Conservation (phyloP, 2,888 invertebrate genomes). For the Macrophya annulata region DNA sequence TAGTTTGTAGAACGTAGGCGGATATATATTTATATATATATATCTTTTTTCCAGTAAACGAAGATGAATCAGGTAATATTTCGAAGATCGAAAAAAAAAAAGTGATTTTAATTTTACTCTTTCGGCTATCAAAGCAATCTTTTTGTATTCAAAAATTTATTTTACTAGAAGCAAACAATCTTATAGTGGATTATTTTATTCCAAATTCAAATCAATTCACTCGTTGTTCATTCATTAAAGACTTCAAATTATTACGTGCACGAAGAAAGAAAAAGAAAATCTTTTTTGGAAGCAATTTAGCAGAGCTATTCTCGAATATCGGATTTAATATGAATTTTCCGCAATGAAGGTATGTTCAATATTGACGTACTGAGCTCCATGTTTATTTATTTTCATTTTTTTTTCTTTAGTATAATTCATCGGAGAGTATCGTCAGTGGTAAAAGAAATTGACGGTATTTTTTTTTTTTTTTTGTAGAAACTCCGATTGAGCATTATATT, state of each 20-base stretch:
- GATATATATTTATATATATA: not conserved
- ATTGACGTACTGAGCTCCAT: not conserved
- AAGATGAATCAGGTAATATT: slow-evolving; percentile 5
- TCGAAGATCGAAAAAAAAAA: not conserved
- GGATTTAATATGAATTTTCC: not conserved
- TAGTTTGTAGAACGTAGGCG: slow-evolving; percentile 26
- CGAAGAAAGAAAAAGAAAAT: not conserved
- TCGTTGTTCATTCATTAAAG: not conserved
- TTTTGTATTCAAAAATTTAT: not conserved
- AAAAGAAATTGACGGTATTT: not conserved
- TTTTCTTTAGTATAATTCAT: not conserved
- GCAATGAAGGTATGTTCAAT: not conserved
- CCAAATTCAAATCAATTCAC: not conserved
- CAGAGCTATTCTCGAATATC: not conserved
- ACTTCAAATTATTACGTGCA: not conserved
- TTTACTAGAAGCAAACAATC: not conserved
- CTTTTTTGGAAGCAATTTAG: not conserved
- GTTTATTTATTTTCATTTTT: not conserved
- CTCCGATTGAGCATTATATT: not conserved
- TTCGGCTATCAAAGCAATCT: not conserved
- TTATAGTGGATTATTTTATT: not conserved
- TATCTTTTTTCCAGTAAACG: not conserved
- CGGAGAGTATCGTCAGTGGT: not conserved
- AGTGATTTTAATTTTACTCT: not conserved
- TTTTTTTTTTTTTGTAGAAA: not conserved